Evolutionary conservation across 2,888 invertebrate genomes (phyloP).

Genomic region (Pterostichus madidus): DNA sequence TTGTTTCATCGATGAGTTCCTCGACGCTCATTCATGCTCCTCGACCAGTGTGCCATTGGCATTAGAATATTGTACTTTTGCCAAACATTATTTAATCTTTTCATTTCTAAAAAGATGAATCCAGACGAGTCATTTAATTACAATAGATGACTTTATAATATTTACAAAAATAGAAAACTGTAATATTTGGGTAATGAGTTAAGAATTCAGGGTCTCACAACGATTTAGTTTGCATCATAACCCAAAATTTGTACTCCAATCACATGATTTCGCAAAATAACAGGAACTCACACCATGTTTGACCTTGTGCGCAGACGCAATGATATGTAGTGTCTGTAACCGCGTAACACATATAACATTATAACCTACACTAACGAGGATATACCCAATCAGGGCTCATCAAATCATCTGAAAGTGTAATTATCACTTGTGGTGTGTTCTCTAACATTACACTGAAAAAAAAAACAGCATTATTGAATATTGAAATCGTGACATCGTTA

Average conservation of each 20-base stretch:
- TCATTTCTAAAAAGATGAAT: too few relatives aligned
- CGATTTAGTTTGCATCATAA: constrained; percentile 34
- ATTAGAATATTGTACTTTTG: too few relatives aligned
- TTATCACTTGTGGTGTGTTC: constrained; percentile 33
- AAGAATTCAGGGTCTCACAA: constrained; percentile 32
- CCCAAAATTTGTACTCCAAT: constrained; percentile 15
- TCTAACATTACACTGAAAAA: background rate
- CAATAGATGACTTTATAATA: background rate
- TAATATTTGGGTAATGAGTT: background rate
- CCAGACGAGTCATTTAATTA: background rate
- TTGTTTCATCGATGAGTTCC: too few relatives aligned
- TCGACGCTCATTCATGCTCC: too few relatives aligned
- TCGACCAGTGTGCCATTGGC: too few relatives aligned
- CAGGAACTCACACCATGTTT: constrained; percentile 30
- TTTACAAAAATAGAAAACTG: background rate
- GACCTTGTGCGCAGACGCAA: constrained; percentile 52
- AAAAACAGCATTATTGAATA: constrained; percentile 45
- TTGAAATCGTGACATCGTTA: background rate
- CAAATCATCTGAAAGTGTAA: constrained; percentile 46
- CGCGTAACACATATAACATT: constrained; percentile 26
- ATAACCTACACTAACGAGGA: constrained; percentile 58
- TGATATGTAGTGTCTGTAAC: constrained; percentile 6
- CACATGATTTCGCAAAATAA: constrained; percentile 49
- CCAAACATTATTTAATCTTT: too few relatives aligned
- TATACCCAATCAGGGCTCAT: constrained; percentile 62